These are phyloP conservation scores for Nestor notabilis DNA, from an alignment of 2,113 vertebrate genomes.

Conservation along the genomic window DNA sequence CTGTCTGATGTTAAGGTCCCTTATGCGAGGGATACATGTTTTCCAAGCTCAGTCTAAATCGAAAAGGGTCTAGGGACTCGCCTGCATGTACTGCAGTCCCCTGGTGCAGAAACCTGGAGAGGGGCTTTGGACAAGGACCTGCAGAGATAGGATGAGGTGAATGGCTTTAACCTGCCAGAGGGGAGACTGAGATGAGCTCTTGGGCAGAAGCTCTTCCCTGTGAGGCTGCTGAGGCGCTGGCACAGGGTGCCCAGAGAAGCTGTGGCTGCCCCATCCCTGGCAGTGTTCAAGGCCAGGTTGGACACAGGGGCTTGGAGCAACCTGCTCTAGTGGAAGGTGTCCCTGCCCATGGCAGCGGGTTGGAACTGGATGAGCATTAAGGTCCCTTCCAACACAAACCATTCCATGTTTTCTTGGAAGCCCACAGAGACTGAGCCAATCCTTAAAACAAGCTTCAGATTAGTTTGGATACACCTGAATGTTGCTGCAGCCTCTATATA, in stretches of 20 bases:
- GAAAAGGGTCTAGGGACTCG: fast-evolving
- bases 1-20: fast-evolving
- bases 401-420: background rate
- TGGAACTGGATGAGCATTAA: background rate
- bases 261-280: too few species aligned
- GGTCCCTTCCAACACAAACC: background rate
- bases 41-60: background rate
- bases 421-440: background rate
- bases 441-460: background rate
- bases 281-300: too few species aligned
- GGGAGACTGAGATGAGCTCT: background rate
- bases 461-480: background rate
- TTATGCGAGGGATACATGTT: fast-evolving
- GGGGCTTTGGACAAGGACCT: background rate
- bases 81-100: fast-evolving
- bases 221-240: too few species aligned
- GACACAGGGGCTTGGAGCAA: too few species aligned
- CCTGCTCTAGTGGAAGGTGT: too few species aligned
- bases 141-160: background rate
- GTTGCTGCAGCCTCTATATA: background rate
- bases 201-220: too few species aligned
- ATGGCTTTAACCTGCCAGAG: background rate
- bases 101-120: background rate
- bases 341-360: too few species aligned
- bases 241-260: too few species aligned